phyloP scores from a whole-genome alignment of 2,113 vertebrate species.

The Gambusia affinis region DNA sequence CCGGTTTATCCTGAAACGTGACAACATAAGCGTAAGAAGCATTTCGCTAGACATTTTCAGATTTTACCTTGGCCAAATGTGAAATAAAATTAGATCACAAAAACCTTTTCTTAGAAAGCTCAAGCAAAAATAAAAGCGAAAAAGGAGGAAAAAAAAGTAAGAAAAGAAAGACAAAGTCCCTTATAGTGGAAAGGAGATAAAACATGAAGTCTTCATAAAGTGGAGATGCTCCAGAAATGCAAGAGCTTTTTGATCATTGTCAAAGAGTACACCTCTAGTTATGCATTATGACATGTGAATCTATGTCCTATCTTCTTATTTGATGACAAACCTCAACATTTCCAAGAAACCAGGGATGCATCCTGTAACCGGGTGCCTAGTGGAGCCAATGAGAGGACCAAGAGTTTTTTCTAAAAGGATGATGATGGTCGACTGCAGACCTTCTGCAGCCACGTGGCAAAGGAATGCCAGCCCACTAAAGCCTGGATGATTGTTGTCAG shows the following conservation, averaged over 20 bases:
- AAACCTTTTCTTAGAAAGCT: conserved; percentile 2
- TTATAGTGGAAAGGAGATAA: background rate
- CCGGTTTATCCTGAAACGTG: conserved; percentile 32
- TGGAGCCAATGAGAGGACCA: background rate
- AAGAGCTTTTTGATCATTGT: background rate
- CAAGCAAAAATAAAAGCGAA: conserved; percentile 10
- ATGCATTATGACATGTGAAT: background rate
- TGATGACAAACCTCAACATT: conserved; percentile 19
- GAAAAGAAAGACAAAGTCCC: background rate
- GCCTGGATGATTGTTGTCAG: conserved; percentile 56
- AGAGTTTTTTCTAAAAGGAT: conserved; percentile 31
- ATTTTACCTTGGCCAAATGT: conserved; percentile 11
- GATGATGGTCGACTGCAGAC: conserved; percentile 64
- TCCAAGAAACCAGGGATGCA: conserved; percentile 21
- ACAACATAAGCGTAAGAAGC: conserved; percentile 39
- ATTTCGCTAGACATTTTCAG: conserved; percentile 46
- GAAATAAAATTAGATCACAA: conserved; percentile 7
- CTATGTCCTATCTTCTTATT: conserved; percentile 5
- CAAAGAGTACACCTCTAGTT: background rate
- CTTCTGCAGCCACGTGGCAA: conserved; percentile 52
- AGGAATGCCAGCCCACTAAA: conserved; percentile 67
- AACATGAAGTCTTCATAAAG: background rate
- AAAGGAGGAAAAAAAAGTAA: too few relatives aligned
- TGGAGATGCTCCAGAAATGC: background rate
- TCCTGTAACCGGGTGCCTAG: conserved; percentile 8